Evolutionary conservation across 2,113 vertebrate species (phyloP).

Genomic region (Cinclus mexicanus): DNA sequence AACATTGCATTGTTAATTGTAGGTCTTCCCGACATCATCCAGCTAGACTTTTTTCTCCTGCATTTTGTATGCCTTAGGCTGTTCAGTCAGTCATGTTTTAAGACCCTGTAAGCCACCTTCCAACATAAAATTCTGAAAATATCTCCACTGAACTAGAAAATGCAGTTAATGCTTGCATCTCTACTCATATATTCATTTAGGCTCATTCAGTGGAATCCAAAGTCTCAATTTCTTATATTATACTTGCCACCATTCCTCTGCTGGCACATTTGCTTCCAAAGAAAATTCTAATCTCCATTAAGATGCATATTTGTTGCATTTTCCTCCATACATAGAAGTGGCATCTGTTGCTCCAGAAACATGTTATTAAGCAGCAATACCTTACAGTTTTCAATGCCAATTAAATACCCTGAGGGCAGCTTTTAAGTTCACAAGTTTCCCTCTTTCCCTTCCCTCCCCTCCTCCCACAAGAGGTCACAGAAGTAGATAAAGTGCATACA

Average conservation of each 20-base stretch:
- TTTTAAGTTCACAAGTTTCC: neutral
- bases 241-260: neutral
- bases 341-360: neutral
- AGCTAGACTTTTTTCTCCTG: neutral
- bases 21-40: neutral
- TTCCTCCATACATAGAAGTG: neutral
- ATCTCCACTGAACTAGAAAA: constrained; percentile 26
- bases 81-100: neutral
- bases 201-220: neutral
- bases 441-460: neutral
- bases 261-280: neutral
- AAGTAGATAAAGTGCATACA: neutral
- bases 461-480: neutral
- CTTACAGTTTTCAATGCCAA: neutral
- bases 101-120: neutral
- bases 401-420: neutral
- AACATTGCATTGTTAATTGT: neutral
- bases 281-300: neutral
- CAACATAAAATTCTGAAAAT: neutral
- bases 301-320: neutral
- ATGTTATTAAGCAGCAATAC: neutral
- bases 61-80: neutral
- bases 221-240: neutral
- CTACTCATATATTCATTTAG: neutral
- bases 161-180: neutral